A percentile compares a stretch with the other conserved stretches of the same genome.
These are phyloP conservation scores for Eupithecia abbreviata DNA, from an alignment of 2,888 invertebrate species.

Conservation along the genomic window DNA sequence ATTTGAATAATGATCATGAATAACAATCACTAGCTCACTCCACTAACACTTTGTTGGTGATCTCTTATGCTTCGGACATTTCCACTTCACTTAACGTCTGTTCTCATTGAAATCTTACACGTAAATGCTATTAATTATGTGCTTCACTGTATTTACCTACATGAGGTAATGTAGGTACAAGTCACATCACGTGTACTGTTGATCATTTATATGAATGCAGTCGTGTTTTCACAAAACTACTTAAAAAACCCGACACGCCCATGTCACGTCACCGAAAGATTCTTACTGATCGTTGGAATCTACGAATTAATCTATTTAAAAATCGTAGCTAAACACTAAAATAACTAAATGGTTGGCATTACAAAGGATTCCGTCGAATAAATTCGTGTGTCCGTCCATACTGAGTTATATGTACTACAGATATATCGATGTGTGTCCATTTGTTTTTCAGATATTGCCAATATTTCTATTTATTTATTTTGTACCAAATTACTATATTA, in stretches of 20 bases:
- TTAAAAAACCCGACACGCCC: constrained; percentile 39
- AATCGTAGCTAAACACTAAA: constrained; percentile 36
- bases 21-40: constrained; percentile 29
- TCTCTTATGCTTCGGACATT: constrained; percentile 30
- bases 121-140: constrained; percentile 34
- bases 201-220: constrained; percentile 18
- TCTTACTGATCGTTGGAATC: constrained; percentile 33
- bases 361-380: constrained; percentile 40
- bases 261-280: constrained; percentile 39
- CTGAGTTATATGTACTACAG: no score
- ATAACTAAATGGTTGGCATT: constrained; percentile 39
- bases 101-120: constrained; percentile 32
- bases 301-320: constrained; percentile 28
- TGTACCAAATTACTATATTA: constrained; percentile 14
- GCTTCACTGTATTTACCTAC: constrained; percentile 22
- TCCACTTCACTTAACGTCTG: constrained; percentile 34
- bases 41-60: constrained; percentile 21
- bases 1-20: constrained; percentile 35
- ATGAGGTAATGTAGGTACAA: constrained; percentile 8
- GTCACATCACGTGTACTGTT: constrained; percentile 16
- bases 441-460: constrained; percentile 34
- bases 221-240: constrained; percentile 30
- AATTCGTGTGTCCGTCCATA: constrained; percentile 30
- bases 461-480: constrained; percentile 16
- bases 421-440: constrained; percentile 2